Percentiles rank a stretch among this genome's conserved stretches.
Conservation (phyloP, 2,888 invertebrate species). For the Sphaeridia pumilis region DNA sequence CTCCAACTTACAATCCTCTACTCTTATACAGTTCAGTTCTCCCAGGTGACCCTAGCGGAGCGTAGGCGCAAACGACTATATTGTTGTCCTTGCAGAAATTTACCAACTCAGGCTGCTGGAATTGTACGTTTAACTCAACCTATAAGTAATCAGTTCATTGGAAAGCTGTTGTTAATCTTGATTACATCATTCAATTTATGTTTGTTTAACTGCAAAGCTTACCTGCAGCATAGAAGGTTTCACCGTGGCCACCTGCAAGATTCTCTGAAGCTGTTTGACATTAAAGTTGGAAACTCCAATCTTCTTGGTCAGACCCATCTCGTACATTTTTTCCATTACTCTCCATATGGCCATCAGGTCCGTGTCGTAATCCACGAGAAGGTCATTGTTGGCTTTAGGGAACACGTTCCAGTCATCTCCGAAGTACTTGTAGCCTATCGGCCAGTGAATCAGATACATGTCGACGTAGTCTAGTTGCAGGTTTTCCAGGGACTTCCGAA, state of each 20-base stretch:
- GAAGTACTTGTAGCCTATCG: background rate
- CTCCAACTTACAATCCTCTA: conserved; percentile 14
- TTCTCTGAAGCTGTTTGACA: conserved; percentile 54
- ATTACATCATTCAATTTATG: too few relatives aligned
- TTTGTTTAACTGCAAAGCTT: too few relatives aligned
- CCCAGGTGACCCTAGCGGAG: conserved; percentile 27
- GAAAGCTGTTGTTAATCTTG: too few relatives aligned
- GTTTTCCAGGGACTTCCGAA: background rate
- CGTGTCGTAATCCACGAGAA: conserved; percentile 51
- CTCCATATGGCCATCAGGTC: conserved; percentile 67
- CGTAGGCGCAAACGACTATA: conserved; percentile 43
- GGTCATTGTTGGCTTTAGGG: conserved; percentile 35
- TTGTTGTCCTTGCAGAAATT: conserved; percentile 51
- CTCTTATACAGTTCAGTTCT: conserved; percentile 15
- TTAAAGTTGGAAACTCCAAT: conserved; percentile 81
- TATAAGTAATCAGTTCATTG: too few relatives aligned
- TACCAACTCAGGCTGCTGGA: conserved; percentile 55
- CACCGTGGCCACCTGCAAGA: conserved; percentile 50
- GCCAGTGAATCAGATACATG: background rate
- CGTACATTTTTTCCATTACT: conserved; percentile 55
- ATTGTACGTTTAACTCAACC: conserved; percentile 64
- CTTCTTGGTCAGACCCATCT: conserved; percentile 55
- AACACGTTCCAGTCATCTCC: background rate
- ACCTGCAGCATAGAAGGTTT: conserved; percentile 52
- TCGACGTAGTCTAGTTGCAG: background rate